Evolutionary conservation across 2,113 vertebrate genomes (phyloP).

Genomic region (Nymphicus hollandicus): DNA sequence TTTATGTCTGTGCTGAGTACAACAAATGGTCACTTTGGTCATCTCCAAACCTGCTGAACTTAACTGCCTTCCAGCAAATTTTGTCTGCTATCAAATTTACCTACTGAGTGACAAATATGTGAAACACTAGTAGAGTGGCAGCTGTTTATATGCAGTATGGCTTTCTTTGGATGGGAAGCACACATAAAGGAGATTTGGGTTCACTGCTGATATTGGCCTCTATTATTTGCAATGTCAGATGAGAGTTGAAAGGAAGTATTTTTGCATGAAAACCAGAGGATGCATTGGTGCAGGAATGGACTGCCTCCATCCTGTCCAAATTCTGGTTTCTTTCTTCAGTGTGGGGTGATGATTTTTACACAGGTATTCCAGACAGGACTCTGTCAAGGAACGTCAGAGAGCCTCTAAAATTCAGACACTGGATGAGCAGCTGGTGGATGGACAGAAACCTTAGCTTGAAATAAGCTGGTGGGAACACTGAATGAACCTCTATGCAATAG

Average conservation of each 20-base stretch:
- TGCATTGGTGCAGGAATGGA: accelerated
- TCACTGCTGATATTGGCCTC: not conserved
- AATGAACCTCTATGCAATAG: not conserved
- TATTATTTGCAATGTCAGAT: not conserved
- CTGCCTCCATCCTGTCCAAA: not conserved
- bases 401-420: not conserved
- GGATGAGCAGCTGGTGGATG: not conserved
- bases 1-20: not conserved
- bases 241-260: not conserved
- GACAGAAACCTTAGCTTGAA: not conserved
- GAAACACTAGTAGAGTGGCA: not conserved
- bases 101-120: not conserved
- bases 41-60: not conserved
- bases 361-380: not conserved
- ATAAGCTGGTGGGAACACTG: not conserved
- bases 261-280: not conserved
- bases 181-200: not conserved
- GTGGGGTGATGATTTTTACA: not conserved
- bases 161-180: not conserved
- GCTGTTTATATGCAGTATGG: not conserved
- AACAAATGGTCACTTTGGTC: not conserved
- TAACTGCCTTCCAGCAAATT: not conserved
- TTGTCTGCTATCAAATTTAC: not conserved
- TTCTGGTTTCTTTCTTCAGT: not conserved
- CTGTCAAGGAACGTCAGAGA: not conserved